Base-by-base conservation (phyloP, 2,888 invertebrate species). In the Epsilonema sp. region DNA sequence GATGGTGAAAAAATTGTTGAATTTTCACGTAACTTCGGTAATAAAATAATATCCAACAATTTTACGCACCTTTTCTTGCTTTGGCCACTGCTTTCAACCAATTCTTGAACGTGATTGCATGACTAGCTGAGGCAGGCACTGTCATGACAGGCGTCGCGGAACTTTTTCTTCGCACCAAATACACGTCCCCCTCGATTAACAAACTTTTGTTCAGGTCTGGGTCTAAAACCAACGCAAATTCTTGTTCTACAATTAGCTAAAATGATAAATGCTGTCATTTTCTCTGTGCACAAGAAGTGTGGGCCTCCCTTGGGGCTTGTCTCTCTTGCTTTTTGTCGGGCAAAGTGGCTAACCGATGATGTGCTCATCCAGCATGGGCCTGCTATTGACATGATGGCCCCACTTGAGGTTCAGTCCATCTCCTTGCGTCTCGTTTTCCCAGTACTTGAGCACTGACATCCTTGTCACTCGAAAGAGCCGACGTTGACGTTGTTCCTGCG, bases 361-460 rank as follows among this genome's bases (percentile, higher is more conserved):
- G 39, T 57, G 57, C 45, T 56, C 55, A 24, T 54, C 54, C 11
- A 57, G 50, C 43, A 55, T 55, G 1, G 56, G 54, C 56, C 57
- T 55, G 42, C 53, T 53, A 49, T 57, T 57, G 47, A 56, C 55
- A 11, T 54, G 56, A 37, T 57, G 57, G 3, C 53, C 56, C 21
- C 56, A 55, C n/a, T 53, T 44, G 16, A 57, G 47, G 26, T 56
- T 57, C 46, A 57, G 42, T 5, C 57, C 57, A 44, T 57, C 57
- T 8, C 57, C 38, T 26, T 52, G 48, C 26, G 56, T 57, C 40
- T 57, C 56, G 42, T 57, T 55, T 45, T 56, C 54, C 57, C 57
- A 57, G 38, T 55, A 57, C 37, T 57, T 56, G 36, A 57, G 55
- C 1, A 57, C 57, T 1, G 56, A 56, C 57, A 57, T 57, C 25